These are phyloP conservation scores for Gymnogyps californianus DNA, from an alignment of 2,113 vertebrate genomes.

Conservation along the genomic window DNA sequence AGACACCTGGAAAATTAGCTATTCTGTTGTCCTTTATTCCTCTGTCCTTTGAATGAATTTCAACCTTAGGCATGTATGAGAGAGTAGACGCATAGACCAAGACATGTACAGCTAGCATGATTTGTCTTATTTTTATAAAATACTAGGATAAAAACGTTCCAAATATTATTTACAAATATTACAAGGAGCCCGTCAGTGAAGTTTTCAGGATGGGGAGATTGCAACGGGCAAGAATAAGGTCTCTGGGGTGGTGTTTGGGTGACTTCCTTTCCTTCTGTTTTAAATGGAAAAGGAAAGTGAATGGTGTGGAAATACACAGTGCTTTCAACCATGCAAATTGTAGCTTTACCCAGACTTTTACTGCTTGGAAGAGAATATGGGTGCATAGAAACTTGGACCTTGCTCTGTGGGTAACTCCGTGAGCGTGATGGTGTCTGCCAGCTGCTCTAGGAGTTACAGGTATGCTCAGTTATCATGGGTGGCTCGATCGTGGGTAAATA, in stretches of 20 bases:
- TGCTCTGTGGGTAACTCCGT: neutral
- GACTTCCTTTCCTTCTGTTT: neutral
- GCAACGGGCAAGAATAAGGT: neutral
- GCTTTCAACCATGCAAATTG: neutral
- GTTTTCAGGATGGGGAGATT: neutral
- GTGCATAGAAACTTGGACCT: neutral
- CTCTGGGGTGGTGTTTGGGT: neutral
- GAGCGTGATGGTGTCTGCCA: neutral
- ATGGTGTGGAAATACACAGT: neutral
- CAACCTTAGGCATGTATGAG: neutral
- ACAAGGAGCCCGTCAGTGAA: neutral
- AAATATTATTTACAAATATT: neutral
- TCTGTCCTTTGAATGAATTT: neutral
- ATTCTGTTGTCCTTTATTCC: neutral
- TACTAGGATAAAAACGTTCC: neutral
- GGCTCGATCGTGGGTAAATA: neutral
- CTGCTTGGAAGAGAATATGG: neutral
- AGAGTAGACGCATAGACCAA: neutral
- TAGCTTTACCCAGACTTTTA: neutral
- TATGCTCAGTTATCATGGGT: fast-evolving
- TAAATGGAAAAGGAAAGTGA: neutral
- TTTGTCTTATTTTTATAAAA: neutral
- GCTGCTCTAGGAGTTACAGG: neutral
- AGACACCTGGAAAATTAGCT: neutral
- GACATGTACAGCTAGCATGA: neutral